Evolutionary conservation across 2,888 invertebrate genomes (phyloP), one percentile per base, ranked within the genome.

Genomic region (Dioctria rufipes): DNA sequence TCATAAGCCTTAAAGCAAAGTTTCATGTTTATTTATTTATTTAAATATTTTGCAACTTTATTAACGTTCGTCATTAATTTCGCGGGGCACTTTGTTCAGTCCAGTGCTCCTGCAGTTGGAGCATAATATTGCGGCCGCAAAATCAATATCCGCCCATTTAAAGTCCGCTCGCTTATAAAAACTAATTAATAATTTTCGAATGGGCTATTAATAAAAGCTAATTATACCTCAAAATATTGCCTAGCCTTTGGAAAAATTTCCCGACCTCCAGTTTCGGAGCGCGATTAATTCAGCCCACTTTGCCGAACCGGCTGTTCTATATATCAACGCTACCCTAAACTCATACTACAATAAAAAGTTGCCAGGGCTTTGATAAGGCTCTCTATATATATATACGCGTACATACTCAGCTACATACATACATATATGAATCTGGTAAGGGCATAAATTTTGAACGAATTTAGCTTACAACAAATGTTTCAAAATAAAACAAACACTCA

Each of bases 161-260:
- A 88, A 88, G 86, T 86, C 86, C 86, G 85, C 87, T 87, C 88
- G 86, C 86, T 87, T 87, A 88, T 87, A 88, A 89, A 89, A 89
- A 88, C 89, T 88, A 89, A 89, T 89, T 89, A 89, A 89, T 89
- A 89, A 89, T 89, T 89, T 89, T 87, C 86, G 87, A 89, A 88
- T 88, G 88, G 88, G 87, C 88, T 88, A 89, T 89, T 89, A 89
- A 89, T 89, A 89, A 89, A 89, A 88, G 87, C 89, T 89, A 88
- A 88, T 89, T 89, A 89, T 86, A 85, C 84, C 84, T 84, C 80
- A 63, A 69, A 69, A 81, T 78, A 66, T 63, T 77, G 63, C 75
- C 25, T 13, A 61, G 71, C 51, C 63, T 46, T 42, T 13, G 63
- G 75, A 75, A 77, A 77, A 77, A 77, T 63, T 77, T 37, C 63